Percentiles rank a stretch among this genome's conserved stretches.
These are phyloP conservation scores for Oryzias curvinotus DNA, from an alignment of 2,113 vertebrate genomes.

Conservation along the genomic window DNA sequence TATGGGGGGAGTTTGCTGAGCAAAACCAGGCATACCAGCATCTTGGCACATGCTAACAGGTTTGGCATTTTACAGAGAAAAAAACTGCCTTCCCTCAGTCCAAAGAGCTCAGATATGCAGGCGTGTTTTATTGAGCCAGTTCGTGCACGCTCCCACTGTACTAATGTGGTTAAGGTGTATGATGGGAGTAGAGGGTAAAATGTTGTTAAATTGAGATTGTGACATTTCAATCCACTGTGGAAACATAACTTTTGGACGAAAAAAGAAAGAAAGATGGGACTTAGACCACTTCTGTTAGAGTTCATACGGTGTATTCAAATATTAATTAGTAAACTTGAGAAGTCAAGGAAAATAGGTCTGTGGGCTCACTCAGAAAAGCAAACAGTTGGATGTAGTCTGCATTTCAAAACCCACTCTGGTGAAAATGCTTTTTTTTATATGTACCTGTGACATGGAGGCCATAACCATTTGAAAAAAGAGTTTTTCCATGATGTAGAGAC, in stretches of 20 bases:
- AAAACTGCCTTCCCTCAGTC: conserved; percentile 41
- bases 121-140: conserved; percentile 31
- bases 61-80: conserved; percentile 54
- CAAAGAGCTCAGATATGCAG: conserved; percentile 7
- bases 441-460: too few species aligned
- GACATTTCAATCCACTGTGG: conserved; percentile 40
- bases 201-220: conserved; percentile 37
- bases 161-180: conserved; percentile 30
- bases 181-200: conserved; percentile 21
- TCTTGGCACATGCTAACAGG: conserved; percentile 45
- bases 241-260: conserved; percentile 49
- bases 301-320: conserved; percentile 43
- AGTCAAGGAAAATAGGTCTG: too few species aligned
- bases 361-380: too few species aligned
- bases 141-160: conserved; percentile 18
- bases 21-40: conserved; percentile 50
- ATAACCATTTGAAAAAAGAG: too few species aligned
- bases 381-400: too few species aligned
- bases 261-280: conserved; percentile 25
- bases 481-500: too few species aligned
- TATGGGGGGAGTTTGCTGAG: conserved; percentile 36
- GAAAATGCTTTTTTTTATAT: too few species aligned
- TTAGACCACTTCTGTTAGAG: conserved; percentile 23
- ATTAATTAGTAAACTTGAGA: conserved; percentile 9
- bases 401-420: too few species aligned